These are phyloP conservation scores for Ptychadena robeensis DNA, from an alignment of 2,797 vertebrate species.

Conservation along the genomic window DNA sequence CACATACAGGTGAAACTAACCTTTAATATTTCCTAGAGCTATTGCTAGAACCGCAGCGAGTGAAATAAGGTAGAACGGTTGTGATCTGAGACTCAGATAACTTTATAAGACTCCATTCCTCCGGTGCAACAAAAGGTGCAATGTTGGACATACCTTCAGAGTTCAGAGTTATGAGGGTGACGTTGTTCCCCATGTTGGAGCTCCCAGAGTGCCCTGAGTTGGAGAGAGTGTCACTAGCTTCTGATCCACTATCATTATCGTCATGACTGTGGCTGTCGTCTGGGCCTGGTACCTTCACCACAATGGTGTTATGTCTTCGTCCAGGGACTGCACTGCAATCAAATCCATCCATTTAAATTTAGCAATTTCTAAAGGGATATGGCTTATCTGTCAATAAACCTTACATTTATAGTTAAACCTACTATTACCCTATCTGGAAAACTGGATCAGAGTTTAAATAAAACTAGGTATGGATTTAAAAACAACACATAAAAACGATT, in stretches of 20 bases:
- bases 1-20: too few species aligned
- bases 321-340: constrained; percentile 82
- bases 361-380: neutral
- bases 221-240: constrained; percentile 93
- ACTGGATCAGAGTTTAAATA: neutral
- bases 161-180: constrained; percentile 97
- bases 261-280: constrained; percentile 95
- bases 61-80: too few species aligned
- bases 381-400: too few species aligned
- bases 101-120: too few species aligned
- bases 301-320: constrained; percentile 94
- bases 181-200: constrained; percentile 87
- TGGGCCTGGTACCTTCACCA: constrained; percentile 91
- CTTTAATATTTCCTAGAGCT: too few species aligned
- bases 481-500: too few species aligned
- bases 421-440: neutral
- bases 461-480: too few species aligned
- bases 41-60: too few species aligned
- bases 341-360: neutral
- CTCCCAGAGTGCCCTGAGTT: constrained; percentile 84
- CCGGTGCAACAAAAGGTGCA: neutral
- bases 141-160: constrained; percentile 84
- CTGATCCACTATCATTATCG: constrained; percentile 94
- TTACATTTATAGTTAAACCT: neutral
- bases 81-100: too few species aligned